Conservation (phyloP, 2,888 invertebrate species). For the Tipula confusa region DNA sequence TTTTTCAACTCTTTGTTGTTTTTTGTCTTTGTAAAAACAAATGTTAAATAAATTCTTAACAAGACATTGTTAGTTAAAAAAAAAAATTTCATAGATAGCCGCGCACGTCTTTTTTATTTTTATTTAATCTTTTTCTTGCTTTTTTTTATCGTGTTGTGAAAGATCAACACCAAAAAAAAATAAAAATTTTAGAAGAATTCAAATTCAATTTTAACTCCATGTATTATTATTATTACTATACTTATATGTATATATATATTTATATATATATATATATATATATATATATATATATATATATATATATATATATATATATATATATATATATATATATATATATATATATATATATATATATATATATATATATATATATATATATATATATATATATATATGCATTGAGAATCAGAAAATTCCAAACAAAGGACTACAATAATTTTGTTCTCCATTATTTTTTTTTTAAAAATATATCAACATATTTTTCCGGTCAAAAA, state of each 20-base stretch:
- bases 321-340: too few species aligned
- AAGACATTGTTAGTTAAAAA: background rate
- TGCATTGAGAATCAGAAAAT: background rate
- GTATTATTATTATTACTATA: too few species aligned
- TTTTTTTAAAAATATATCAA: background rate
- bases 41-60: conserved; percentile 26
- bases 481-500: background rate
- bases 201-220: conserved; percentile 14
- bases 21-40: background rate
- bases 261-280: too few species aligned
- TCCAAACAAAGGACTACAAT: conserved; percentile 12
- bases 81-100: conserved; percentile 13
- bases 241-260: too few species aligned
- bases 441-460: background rate
- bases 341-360: too few species aligned
- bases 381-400: too few species aligned
- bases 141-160: conserved; percentile 17
- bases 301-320: too few species aligned
- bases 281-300: too few species aligned
- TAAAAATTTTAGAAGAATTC: conserved; percentile 12
- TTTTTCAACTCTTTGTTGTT: background rate
- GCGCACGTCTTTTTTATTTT: conserved; percentile 13
- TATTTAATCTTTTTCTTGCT: background rate
- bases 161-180: conserved; percentile 13
- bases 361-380: too few species aligned